Conservation (phyloP, 1,140 invertebrate species). For the Eurosta solidaginis region DNA sequence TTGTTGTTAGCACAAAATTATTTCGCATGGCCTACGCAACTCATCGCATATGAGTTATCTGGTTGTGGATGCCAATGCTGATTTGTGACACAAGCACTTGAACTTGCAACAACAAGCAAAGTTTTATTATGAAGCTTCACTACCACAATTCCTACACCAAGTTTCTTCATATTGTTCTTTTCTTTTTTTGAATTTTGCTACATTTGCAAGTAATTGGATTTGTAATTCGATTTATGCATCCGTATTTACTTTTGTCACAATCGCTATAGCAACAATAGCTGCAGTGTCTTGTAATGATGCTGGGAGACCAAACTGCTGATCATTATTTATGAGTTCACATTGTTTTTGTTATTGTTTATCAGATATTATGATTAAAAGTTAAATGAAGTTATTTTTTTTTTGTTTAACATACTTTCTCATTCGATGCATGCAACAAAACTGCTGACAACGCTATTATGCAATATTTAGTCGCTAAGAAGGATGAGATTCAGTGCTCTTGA, state of each 20-base stretch:
- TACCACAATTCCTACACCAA: not conserved
- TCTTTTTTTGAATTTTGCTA: not conserved
- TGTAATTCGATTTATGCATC: slow-evolving; percentile 35
- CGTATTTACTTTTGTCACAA: slow-evolving; percentile 27
- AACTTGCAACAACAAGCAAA: not conserved
- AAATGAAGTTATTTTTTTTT: not conserved
- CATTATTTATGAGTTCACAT: slow-evolving; percentile 16
- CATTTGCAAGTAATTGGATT: slow-evolving; percentile 27
- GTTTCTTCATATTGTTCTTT: not conserved
- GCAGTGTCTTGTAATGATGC: not conserved
- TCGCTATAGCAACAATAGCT: not conserved
- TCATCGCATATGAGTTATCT: slow-evolving; percentile 29
- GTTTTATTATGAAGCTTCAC: not conserved
- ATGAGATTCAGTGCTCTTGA: too few species aligned
- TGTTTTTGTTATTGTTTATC: not conserved
- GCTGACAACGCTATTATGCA: too few species aligned
- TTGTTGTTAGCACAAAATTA: not conserved
- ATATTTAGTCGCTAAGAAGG: too few species aligned
- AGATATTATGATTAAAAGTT: not conserved
- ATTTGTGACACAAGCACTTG: not conserved
- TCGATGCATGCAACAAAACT: not conserved
- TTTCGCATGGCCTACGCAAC: slow-evolving; percentile 26
- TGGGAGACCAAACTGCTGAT: not conserved
- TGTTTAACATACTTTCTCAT: not conserved
- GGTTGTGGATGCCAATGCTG: not conserved